These are phyloP conservation scores for Tromatobia lineatoria DNA, from an alignment of 2,888 invertebrate genomes.

Conservation along the genomic window DNA sequence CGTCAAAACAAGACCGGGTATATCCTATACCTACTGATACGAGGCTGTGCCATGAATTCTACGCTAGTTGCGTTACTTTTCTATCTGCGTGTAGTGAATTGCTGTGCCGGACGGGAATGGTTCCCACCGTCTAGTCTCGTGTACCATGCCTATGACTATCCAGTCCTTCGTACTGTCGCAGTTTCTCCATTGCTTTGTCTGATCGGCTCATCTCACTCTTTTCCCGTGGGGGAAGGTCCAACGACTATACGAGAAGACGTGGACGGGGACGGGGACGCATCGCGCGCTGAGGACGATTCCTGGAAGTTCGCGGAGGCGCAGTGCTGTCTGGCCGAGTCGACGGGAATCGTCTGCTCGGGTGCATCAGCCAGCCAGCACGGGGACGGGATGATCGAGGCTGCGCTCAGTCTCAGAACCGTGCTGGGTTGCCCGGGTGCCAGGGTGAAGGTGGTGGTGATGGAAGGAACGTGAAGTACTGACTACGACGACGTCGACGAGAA, in stretches of 20 bases:
- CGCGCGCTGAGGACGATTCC: conserved; percentile 73
- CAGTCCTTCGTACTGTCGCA: conserved; percentile 65
- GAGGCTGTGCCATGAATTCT: conserved; percentile 67
- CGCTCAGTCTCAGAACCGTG: conserved; percentile 51
- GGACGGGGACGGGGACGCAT: conserved; percentile 29
- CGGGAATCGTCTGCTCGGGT: conserved; percentile 72
- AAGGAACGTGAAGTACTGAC: conserved; percentile 66
- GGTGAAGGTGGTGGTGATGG: conserved; percentile 67
- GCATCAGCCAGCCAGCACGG: conserved; percentile 59
- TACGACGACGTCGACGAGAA: conserved; percentile 47
- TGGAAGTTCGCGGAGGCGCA: conserved; percentile 81
- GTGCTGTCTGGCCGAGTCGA: conserved; percentile 81
- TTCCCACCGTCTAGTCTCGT: conserved; percentile 84
- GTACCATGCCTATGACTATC: conserved; percentile 65
- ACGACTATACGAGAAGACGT: conserved; percentile 4
- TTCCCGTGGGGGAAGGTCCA: conserved; percentile 70
- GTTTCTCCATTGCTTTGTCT: conserved; percentile 49
- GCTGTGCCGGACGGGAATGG: conserved; percentile 73
- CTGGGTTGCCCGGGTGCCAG: conserved; percentile 63
- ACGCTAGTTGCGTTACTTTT: conserved; percentile 68
- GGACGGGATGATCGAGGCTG: conserved; percentile 62
- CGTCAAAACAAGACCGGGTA: conserved; percentile 82
- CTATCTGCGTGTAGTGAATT: conserved; percentile 63
- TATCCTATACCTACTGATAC: conserved; percentile 18
- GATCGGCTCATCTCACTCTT: conserved; percentile 63